Evolutionary conservation across 2,113 vertebrate genomes (phyloP).

Genomic region (Accipiter cooperii): DNA sequence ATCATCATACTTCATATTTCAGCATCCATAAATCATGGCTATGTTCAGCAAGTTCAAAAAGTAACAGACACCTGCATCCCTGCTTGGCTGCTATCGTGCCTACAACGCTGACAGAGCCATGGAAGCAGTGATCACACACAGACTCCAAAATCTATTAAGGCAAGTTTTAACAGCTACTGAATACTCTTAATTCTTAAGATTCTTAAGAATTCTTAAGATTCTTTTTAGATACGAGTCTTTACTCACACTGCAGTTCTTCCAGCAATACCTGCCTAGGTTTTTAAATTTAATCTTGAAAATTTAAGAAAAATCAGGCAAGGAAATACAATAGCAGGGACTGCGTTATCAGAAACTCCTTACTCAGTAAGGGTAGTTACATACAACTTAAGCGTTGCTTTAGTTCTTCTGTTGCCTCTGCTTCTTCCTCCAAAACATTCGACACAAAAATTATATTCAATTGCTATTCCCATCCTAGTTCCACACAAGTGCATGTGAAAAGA

Average conservation of each 20-base stretch:
- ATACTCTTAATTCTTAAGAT: background rate
- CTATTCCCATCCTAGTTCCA: background rate
- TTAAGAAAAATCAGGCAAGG: background rate
- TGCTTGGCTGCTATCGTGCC: background rate
- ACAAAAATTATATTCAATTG: background rate
- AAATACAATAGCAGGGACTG: background rate
- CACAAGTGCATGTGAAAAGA: background rate
- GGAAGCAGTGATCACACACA: constrained; percentile 47
- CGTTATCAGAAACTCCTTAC: background rate
- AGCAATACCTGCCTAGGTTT: background rate
- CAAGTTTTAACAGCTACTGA: constrained; percentile 9
- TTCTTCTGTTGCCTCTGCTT: background rate
- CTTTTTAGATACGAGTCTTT: background rate
- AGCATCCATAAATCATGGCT: background rate
- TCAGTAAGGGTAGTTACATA: background rate
- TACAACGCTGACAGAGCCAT: background rate
- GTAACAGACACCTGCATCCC: background rate
- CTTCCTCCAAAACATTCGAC: background rate
- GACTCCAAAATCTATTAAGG: background rate
- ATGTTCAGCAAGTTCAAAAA: background rate
- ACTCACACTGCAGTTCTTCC: background rate
- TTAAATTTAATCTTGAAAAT: background rate
- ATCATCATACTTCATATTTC: background rate
- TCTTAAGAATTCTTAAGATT: no score
- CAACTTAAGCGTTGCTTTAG: background rate